These are phyloP conservation scores for Xylocopa sonorina DNA, from an alignment of 1,140 invertebrate genomes.

Conservation along the genomic window DNA sequence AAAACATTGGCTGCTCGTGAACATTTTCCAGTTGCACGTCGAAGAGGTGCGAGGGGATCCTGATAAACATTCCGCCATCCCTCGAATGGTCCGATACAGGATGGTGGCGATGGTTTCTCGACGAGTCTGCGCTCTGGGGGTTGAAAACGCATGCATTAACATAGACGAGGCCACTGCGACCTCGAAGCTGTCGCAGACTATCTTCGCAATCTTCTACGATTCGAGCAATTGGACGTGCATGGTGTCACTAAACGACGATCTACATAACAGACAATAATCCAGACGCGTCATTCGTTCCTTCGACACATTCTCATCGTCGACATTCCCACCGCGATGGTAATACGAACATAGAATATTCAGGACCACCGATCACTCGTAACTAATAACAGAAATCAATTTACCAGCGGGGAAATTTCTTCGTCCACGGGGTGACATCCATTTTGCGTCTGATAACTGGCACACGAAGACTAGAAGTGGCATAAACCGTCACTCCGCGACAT, in stretches of 20 bases:
- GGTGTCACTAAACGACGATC: too few relatives aligned
- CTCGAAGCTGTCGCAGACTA: too few relatives aligned
- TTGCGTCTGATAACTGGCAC: neutral
- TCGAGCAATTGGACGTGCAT: neutral
- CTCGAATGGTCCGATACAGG: neutral
- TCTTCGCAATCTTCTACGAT: neutral
- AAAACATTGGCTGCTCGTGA: neutral
- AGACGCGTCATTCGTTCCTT: neutral
- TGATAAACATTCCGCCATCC: neutral
- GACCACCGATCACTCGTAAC: neutral
- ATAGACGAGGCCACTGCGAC: neutral
- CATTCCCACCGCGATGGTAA: neutral
- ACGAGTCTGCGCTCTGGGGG: slow-evolving; percentile 43
- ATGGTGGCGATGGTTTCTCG: slow-evolving; percentile 24
- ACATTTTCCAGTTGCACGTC: neutral
- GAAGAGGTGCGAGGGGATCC: neutral
- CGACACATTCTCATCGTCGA: neutral
- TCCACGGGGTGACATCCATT: neutral
- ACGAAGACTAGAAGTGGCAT: neutral
- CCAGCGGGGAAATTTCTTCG: neutral
- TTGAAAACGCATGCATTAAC: slow-evolving; percentile 43
- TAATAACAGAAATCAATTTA: neutral
- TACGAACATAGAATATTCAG: too few relatives aligned
- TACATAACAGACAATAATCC: neutral
- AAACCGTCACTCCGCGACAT: neutral